A percentile compares a stretch with the other conserved stretches of the same genome.
Conservation (phyloP, 35 echinoderm and acorn worm genomes). For the Lytechinus pictus region DNA sequence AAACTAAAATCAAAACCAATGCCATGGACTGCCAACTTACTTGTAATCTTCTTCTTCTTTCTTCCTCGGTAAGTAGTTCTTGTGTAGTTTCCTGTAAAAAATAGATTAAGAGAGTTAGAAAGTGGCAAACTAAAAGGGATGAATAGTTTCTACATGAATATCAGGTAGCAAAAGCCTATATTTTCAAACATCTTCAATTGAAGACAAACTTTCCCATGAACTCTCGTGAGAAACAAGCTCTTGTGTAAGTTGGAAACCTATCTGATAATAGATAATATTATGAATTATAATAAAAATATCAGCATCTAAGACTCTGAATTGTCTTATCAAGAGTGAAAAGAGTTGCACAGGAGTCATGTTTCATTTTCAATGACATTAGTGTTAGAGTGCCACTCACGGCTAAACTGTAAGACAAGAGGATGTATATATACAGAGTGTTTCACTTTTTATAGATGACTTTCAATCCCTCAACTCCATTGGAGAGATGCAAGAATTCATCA, state of each 20-base stretch:
- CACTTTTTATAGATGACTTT: too few species aligned
- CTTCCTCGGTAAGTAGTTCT: constrained; percentile 65
- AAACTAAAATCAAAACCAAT: background rate
- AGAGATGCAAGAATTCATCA: too few species aligned
- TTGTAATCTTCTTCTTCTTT: constrained; percentile 70
- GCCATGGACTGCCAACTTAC: constrained; percentile 37
- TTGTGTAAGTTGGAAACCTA: background rate
- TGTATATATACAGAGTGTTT: too few species aligned
- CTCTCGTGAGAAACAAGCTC: background rate
- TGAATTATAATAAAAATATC: background rate
- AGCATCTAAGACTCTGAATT: background rate
- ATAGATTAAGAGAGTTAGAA: background rate
- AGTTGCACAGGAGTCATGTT: background rate
- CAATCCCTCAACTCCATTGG: too few species aligned
- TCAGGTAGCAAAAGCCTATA: background rate
- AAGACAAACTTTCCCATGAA: background rate
- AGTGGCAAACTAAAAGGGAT: too few species aligned
- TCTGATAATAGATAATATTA: background rate
- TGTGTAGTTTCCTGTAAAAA: constrained; percentile 63
- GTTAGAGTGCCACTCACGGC: background rate
- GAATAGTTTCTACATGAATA: too few species aligned
- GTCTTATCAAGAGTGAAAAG: background rate
- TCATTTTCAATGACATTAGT: background rate
- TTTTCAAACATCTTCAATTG: too few species aligned
- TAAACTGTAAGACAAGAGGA: background rate